Evolutionary conservation across 2,113 vertebrate genomes (phyloP).

Genomic region (Entosphenus tridentatus): DNA sequence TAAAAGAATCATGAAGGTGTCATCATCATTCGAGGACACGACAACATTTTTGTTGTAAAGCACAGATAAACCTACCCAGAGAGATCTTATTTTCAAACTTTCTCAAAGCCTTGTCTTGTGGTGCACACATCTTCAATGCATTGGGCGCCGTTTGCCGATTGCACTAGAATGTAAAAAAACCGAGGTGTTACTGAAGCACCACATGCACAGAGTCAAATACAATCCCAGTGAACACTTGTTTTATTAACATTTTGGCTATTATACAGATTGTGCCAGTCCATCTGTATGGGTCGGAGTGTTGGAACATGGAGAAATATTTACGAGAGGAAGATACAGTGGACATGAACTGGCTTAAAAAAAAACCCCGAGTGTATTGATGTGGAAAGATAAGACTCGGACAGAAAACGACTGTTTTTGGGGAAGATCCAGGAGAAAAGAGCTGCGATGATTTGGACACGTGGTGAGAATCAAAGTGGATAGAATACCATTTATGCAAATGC

Average conservation of each 20-base stretch:
- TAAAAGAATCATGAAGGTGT: too few species aligned
- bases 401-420: too few species aligned
- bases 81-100: conserved; percentile 49
- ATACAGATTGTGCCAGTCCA: neutral
- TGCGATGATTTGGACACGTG: too few species aligned
- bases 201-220: neutral
- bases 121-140: conserved; percentile 29
- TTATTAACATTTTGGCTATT: neutral
- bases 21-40: neutral
- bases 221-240: neutral
- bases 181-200: neutral
- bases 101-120: conserved; percentile 30
- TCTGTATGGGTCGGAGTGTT: too few species aligned
- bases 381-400: too few species aligned
- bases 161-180: conserved; percentile 21
- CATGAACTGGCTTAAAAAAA: neutral
- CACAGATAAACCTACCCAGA: conserved; percentile 26
- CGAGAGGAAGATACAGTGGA: neutral
- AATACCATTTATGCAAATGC: too few species aligned
- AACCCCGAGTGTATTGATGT: too few species aligned
- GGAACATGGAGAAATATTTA: neutral
- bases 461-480: too few species aligned
- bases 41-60: conserved; percentile 4
- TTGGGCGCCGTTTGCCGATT: conserved; percentile 24
- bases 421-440: too few species aligned